Evolutionary conservation across 64 coral and sea anemone species (phyloP).

Genomic region (Dendronephthya gigantea): DNA sequence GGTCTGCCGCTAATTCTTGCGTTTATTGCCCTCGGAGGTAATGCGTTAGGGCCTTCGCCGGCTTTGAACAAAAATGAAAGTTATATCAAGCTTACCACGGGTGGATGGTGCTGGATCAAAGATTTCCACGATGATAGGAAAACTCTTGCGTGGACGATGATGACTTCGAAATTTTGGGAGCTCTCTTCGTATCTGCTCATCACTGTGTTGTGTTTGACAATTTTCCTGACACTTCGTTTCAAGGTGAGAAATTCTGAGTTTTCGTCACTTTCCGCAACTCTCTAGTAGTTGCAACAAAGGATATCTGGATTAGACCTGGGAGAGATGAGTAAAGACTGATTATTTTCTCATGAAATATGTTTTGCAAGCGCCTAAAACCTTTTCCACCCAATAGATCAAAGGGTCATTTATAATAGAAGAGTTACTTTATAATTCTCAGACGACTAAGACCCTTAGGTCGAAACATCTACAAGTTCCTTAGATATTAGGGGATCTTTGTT

Average conservation of each 20-base stretch:
- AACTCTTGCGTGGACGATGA: neutral
- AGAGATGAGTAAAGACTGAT: no score
- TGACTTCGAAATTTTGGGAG: neutral
- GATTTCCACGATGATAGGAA: neutral
- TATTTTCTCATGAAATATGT: no score
- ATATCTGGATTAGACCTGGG: no score
- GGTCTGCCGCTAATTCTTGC: neutral
- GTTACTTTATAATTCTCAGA: no score
- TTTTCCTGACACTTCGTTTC: neutral
- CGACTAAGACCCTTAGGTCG: no score
- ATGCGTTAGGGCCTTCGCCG: neutral
- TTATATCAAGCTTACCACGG: neutral
- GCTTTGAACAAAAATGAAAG: neutral
- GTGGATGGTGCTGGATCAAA: neutral
- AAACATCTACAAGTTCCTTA: no score
- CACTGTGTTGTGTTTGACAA: neutral
- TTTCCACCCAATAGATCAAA: no score
- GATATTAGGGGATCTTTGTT: no score
- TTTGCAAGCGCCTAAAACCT: no score
- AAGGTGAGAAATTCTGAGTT: neutral
- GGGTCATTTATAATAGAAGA: no score
- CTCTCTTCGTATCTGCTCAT: neutral
- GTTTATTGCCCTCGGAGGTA: neutral
- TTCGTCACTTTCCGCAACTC: no score
- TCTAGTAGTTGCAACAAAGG: no score